Evolutionary conservation across 2,888 invertebrate species (phyloP).

Genomic region (Ecdyonurus torrentis): DNA sequence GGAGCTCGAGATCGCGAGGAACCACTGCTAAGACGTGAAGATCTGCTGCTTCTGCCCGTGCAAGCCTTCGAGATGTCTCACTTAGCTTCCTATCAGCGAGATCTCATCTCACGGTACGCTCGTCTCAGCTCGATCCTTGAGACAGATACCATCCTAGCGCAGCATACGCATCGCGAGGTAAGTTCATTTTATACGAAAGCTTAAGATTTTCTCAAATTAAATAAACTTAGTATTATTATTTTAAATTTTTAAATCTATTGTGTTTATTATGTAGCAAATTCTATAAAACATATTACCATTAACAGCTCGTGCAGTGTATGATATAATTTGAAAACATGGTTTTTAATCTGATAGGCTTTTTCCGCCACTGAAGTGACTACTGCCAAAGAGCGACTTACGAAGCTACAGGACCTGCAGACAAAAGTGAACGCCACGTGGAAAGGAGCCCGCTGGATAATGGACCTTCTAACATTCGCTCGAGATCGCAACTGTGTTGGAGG

Average conservation of each 20-base stretch:
- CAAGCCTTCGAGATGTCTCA: constrained; percentile 87
- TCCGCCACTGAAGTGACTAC: constrained; percentile 71
- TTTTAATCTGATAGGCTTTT: constrained; percentile 44
- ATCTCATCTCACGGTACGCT: constrained; percentile 80
- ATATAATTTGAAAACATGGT: background rate
- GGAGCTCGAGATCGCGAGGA: constrained; percentile 59
- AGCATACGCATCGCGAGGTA: constrained; percentile 76
- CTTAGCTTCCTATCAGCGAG: constrained; percentile 81
- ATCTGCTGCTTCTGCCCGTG: constrained; percentile 76
- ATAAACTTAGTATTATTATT: background rate
- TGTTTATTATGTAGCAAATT: background rate
- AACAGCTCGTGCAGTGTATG: background rate
- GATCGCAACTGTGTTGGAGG: constrained; percentile 37
- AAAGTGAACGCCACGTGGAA: constrained; percentile 85
- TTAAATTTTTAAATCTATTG: background rate
- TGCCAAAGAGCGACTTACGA: constrained; percentile 68
- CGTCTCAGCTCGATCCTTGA: constrained; percentile 86
- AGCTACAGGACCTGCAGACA: constrained; percentile 68
- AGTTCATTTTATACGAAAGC: no score
- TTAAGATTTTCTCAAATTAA: no score
- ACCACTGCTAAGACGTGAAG: constrained; percentile 64
- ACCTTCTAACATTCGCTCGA: constrained; percentile 83
- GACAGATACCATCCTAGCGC: constrained; percentile 77
- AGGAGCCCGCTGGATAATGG: constrained; percentile 88
- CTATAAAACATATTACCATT: background rate